Conservation (phyloP, 2,113 vertebrate genomes). For the Microcebus ravelobensis region DNA sequence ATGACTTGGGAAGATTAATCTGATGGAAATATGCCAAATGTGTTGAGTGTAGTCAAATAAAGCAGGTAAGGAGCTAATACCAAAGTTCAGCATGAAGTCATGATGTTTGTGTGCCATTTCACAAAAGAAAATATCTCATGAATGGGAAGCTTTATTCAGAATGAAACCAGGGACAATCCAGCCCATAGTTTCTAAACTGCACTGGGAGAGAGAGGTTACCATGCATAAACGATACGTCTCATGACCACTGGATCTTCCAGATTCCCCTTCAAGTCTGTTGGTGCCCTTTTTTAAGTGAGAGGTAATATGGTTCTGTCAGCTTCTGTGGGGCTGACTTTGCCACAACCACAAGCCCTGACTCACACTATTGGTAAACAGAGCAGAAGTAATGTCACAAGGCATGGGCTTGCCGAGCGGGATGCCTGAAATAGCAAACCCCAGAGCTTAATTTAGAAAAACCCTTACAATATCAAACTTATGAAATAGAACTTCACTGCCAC, state of each 20-base stretch:
- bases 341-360: conserved; percentile 54
- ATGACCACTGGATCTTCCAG: background rate
- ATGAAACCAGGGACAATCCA: background rate
- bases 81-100: background rate
- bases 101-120: background rate
- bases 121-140: conserved; percentile 4
- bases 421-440: conserved; percentile 56
- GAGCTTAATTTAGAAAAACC: conserved; percentile 54
- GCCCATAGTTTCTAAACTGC: background rate
- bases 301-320: background rate
- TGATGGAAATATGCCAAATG: background rate
- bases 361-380: conserved; percentile 73
- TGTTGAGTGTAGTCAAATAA: background rate
- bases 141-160: background rate
- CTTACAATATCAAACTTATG: background rate
- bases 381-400: conserved; percentile 60
- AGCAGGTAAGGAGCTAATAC: background rate
- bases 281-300: conserved; percentile 20
- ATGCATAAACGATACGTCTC: background rate
- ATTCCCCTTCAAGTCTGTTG: background rate
- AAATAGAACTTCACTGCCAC: background rate
- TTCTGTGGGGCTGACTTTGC: background rate
- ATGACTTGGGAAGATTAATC: conserved; percentile 32
- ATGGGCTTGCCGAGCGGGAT: conserved; percentile 15
- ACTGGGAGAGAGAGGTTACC: background rate